Conservation (phyloP, 1,140 invertebrate genomes). For the Rhynchophorus ferrugineus region DNA sequence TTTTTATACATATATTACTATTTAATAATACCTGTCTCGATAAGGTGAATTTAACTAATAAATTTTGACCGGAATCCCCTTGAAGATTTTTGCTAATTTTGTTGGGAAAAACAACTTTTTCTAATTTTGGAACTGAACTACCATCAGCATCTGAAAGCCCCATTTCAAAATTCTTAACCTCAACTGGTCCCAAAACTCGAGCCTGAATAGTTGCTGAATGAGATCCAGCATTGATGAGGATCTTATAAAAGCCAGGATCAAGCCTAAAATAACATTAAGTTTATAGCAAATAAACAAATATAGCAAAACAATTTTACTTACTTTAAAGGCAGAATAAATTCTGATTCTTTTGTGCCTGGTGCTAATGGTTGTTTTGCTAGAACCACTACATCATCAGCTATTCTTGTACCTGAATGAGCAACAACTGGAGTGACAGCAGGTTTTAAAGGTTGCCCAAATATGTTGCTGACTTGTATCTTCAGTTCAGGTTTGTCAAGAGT, state of each 20-base stretch:
- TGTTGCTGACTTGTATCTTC: conserved; percentile 70
- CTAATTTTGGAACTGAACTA: conserved; percentile 68
- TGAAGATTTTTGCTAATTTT: conserved; percentile 61
- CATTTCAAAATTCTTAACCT: conserved; percentile 72
- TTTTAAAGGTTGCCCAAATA: conserved; percentile 68
- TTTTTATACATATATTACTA: background rate
- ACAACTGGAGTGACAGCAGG: conserved; percentile 58
- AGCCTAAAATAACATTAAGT: conserved; percentile 35
- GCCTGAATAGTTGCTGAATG: conserved; percentile 61
- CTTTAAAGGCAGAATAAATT: conserved; percentile 74
- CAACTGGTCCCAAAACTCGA: conserved; percentile 65
- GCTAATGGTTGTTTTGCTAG: conserved; percentile 54
- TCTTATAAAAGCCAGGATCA: conserved; percentile 77
- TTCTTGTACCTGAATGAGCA: conserved; percentile 65
- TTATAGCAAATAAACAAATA: background rate
- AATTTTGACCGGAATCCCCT: conserved; percentile 83
- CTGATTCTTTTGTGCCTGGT: conserved; percentile 49
- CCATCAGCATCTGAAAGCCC: conserved; percentile 88
- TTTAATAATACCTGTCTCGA: conserved; percentile 51
- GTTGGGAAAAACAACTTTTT: conserved; percentile 64
- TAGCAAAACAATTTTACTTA: conserved; percentile 6
- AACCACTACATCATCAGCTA: conserved; percentile 68
- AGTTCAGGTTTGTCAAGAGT: conserved; percentile 63
- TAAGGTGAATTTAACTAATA: conserved; percentile 75
- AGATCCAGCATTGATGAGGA: conserved; percentile 63